These are phyloP conservation scores for Orthosia gracilis DNA, from an alignment of 2,888 invertebrate genomes.

Conservation along the genomic window DNA sequence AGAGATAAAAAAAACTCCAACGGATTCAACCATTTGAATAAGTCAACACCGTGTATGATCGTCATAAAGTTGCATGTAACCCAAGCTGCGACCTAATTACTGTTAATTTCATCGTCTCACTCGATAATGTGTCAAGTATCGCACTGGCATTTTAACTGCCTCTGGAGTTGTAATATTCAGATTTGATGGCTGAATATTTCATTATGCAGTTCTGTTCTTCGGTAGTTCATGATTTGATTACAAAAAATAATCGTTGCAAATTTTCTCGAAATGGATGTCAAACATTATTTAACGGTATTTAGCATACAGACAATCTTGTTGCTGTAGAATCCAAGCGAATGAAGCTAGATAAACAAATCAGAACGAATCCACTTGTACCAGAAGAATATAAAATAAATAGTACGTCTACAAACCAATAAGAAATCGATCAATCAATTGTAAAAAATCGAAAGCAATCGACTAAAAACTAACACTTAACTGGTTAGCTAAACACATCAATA, in stretches of 20 bases:
- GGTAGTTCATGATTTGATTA: not conserved
- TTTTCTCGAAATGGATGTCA: not conserved
- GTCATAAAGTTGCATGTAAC: conserved; percentile 57
- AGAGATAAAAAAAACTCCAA: not conserved
- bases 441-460: conserved; percentile 19
- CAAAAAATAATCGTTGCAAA: not conserved
- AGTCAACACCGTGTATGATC: not conserved
- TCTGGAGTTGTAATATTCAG: conserved; percentile 13
- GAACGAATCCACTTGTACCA: not conserved
- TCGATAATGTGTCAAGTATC: conserved; percentile 63
- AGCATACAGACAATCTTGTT: not conserved
- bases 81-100: conserved; percentile 65
- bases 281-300: not conserved
- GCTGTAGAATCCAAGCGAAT: not conserved
- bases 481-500: conserved; percentile 13
- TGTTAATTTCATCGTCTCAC: conserved; percentile 64
- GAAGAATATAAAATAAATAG: not conserved
- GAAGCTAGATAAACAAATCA: not conserved
- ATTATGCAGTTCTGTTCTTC: not conserved
- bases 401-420: not conserved
- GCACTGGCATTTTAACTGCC: conserved; percentile 52
- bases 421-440: conserved; percentile 39
- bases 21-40: conserved; percentile 10
- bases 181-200: conserved; percentile 1
- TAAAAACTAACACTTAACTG: conserved; percentile 29